Evolutionary conservation across 2,113 vertebrate species (phyloP), one percentile per base, ranked within the genome.

Genomic region (Gambusia holbrooki): DNA sequence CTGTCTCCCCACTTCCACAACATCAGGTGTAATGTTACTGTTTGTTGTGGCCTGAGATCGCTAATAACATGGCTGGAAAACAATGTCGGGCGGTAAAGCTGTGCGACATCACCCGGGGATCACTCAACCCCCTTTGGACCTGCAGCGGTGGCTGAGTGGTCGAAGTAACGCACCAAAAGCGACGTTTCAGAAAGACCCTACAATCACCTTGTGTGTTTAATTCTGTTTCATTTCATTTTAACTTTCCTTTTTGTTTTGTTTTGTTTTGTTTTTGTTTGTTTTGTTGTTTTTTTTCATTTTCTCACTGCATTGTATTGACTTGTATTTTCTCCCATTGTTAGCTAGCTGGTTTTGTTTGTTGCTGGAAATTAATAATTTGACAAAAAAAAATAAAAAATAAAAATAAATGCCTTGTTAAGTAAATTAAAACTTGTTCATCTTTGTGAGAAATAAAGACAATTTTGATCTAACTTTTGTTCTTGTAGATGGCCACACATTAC

Each of bases 11-110:
- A 91, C 92, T 90, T 92, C 94, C 89, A 91, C 95, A 92, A 93
- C 92, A 93, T 94, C 83, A 90, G 95, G 95, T 95, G 94, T 96
- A 94, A 84, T 80, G 92, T 96, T 96, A 94, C 95, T 93, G 86
- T 87, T 94, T 94, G 95, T 96, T 94, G 93, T 94, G 91, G 90
- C 91, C 92, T 87, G 82, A 85, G 86, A 87, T 85, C 89, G 90
- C 88, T 92, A 94, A 94, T 87, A 91, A 89, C 79, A 81, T 19
- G 90, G 1, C 82, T 90, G 80, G 86, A 89, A 91, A 92, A 92
- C 93, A 92, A 84, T 89, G 91, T 91, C 84, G 87, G 92, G 92
- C 78, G 89, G 84, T 84, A 88, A 92, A 90, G 88, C 90, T 92
- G 91, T 74, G 89, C 88, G 85, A 93, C 94, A 93, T 89, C 92